phyloP scores from a whole-genome alignment of 2,888 invertebrate genomes.

The Chloroclysta siterata region DNA sequence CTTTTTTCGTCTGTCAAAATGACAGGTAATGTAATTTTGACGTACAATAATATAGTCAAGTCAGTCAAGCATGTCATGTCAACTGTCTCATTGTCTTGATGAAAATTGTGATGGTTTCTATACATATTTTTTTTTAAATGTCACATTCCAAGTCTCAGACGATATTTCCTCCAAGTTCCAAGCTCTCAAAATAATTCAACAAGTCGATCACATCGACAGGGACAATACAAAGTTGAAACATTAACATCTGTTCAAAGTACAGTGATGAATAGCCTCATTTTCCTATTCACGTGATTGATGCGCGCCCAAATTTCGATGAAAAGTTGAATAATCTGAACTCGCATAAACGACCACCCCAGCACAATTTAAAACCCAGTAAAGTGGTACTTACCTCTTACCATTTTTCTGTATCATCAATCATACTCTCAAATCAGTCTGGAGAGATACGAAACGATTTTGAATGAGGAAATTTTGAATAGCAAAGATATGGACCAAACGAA shows the following conservation, averaged over 20 bases:
- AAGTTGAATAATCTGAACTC: conserved; percentile 46
- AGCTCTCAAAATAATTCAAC: conserved; percentile 6
- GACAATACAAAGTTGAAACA: conserved; percentile 24
- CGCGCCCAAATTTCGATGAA: conserved; percentile 41
- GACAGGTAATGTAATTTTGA: too few species aligned
- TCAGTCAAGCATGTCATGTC: too few species aligned
- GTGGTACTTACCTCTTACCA: conserved; percentile 55
- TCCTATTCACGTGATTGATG: conserved; percentile 43
- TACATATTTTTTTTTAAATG: too few species aligned
- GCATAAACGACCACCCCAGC: conserved; percentile 45
- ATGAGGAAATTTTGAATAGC: conserved; percentile 56
- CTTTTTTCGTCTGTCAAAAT: too few species aligned
- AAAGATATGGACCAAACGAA: conserved; percentile 50
- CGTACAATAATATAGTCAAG: too few species aligned
- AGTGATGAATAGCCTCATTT: conserved; percentile 40
- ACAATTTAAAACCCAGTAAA: conserved; percentile 58
- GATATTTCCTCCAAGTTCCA: too few species aligned
- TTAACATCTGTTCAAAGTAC: conserved; percentile 26
- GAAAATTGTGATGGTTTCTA: too few species aligned
- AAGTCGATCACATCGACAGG: conserved; percentile 23
- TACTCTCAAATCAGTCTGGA: conserved; percentile 65
- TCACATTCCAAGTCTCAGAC: too few species aligned
- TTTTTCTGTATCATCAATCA: conserved; percentile 66
- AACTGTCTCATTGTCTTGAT: too few species aligned
- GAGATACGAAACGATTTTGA: conserved; percentile 59